These are phyloP conservation scores for Panorpa germanica DNA, from an alignment of 2,888 invertebrate species.

Conservation along the genomic window DNA sequence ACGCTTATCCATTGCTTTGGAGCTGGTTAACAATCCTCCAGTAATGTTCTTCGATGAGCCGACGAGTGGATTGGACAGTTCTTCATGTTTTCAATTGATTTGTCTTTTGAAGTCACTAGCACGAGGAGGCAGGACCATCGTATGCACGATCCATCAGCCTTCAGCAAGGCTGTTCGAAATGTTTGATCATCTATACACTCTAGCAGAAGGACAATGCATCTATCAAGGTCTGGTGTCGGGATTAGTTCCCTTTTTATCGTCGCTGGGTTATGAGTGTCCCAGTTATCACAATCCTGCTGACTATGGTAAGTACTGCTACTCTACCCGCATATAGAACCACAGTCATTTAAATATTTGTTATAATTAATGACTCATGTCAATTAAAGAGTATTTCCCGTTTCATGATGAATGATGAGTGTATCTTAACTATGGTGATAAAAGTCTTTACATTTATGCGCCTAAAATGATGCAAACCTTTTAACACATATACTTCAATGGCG, in stretches of 20 bases:
- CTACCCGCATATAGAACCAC: no score
- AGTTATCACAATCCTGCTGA: conserved; percentile 95
- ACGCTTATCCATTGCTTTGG: conserved; percentile 75
- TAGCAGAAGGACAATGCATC: conserved; percentile 86
- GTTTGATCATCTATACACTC: conserved; percentile 82
- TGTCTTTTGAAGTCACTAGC: conserved; percentile 75
- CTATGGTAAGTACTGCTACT: conserved; percentile 45
- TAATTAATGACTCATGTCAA: no score
- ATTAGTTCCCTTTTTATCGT: conserved; percentile 73
- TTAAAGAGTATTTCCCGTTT: no score
- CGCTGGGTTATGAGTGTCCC: conserved; percentile 75
- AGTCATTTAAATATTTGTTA: no score
- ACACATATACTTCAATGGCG: no score
- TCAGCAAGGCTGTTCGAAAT: conserved; percentile 89
- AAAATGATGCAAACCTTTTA: no score
- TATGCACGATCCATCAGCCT: conserved; percentile 94
- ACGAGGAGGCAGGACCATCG: conserved; percentile 73
- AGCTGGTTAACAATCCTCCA: conserved; percentile 89
- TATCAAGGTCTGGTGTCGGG: conserved; percentile 72
- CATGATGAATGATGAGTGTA: no score
- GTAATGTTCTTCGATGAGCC: conserved; percentile 97
- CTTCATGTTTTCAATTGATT: conserved; percentile 85
- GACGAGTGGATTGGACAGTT: conserved; percentile 82
- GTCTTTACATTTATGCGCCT: no score
- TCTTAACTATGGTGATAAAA: no score